phyloP scores from a whole-genome alignment of 1,140 invertebrate genomes.

The Philopotamus ludificatus region DNA sequence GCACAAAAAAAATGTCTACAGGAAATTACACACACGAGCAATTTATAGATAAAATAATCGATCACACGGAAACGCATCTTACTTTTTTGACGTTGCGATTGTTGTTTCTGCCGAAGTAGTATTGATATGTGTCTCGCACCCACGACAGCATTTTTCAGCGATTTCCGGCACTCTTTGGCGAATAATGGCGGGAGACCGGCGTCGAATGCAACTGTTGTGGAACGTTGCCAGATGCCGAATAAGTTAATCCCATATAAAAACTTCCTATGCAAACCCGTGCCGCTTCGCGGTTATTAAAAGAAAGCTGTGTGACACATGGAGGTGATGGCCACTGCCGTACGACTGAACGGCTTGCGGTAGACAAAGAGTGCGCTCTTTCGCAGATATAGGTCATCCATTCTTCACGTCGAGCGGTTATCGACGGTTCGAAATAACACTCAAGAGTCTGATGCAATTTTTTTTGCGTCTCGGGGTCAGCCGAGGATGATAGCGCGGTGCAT shows the following conservation, averaged over 20 bases:
- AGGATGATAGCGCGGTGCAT: not conserved
- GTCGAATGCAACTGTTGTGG: not conserved
- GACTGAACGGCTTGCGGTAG: not conserved
- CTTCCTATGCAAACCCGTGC: not conserved
- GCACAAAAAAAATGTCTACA: too few species aligned
- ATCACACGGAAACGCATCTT: too few species aligned
- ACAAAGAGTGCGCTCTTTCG: too few species aligned
- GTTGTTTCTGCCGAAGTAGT: constrained; percentile 31
- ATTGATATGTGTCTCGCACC: constrained; percentile 27
- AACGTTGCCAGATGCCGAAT: not conserved
- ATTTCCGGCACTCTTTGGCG: not conserved
- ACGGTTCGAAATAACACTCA: not conserved
- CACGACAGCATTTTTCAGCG: constrained; percentile 30
- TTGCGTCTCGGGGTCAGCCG: not conserved
- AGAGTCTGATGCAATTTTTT: not conserved
- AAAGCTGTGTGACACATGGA: constrained; percentile 1
- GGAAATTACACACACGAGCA: too few species aligned
- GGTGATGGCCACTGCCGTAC: not conserved
- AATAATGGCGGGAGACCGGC: not conserved
- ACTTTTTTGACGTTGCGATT: too few species aligned
- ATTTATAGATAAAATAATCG: too few species aligned
- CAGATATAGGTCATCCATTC: not conserved
- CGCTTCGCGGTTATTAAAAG: constrained; percentile 5
- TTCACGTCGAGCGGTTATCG: too few species aligned
- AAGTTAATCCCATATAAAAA: not conserved